Evolutionary conservation across 1,140 invertebrate genomes (phyloP).

Genomic region (Orchesella cincta): DNA sequence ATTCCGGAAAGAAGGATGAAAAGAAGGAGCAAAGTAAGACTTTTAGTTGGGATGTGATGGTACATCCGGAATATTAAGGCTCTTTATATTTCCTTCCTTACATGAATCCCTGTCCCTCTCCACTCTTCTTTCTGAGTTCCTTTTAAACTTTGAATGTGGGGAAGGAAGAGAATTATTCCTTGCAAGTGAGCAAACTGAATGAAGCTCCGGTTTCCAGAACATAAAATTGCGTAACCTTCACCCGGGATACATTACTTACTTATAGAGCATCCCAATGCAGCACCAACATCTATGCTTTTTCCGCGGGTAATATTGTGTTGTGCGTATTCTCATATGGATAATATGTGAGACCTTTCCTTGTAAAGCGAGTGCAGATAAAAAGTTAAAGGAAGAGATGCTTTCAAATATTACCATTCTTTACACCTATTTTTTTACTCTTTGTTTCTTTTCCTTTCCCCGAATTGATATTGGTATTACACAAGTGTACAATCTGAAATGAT

Average conservation of each 20-base stretch:
- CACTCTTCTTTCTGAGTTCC: too few relatives aligned
- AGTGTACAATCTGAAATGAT: conserved; percentile 22
- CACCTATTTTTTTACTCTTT: too few relatives aligned
- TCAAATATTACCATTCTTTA: too few relatives aligned
- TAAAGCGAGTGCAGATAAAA: too few relatives aligned
- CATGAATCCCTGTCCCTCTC: background rate
- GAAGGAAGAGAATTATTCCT: background rate
- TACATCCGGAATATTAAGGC: conserved; percentile 19
- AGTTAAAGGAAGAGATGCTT: too few relatives aligned
- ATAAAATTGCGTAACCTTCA: conserved; percentile 12
- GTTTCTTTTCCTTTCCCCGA: background rate
- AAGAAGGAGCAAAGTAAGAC: background rate
- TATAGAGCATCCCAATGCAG: background rate
- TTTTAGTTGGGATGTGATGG: background rate
- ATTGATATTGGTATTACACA: conserved; percentile 13
- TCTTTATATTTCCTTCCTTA: background rate
- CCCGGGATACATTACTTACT: background rate
- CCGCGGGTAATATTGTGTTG: too few relatives aligned
- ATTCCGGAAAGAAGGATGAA: background rate
- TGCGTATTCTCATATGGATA: too few relatives aligned
- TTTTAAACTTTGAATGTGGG: too few relatives aligned
- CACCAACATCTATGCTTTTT: too few relatives aligned
- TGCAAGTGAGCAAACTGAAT: background rate
- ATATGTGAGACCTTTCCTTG: background rate
- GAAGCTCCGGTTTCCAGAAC: background rate